These are phyloP conservation scores for Phaethon lepturus DNA, from an alignment of 2,113 vertebrate genomes.

Conservation along the genomic window DNA sequence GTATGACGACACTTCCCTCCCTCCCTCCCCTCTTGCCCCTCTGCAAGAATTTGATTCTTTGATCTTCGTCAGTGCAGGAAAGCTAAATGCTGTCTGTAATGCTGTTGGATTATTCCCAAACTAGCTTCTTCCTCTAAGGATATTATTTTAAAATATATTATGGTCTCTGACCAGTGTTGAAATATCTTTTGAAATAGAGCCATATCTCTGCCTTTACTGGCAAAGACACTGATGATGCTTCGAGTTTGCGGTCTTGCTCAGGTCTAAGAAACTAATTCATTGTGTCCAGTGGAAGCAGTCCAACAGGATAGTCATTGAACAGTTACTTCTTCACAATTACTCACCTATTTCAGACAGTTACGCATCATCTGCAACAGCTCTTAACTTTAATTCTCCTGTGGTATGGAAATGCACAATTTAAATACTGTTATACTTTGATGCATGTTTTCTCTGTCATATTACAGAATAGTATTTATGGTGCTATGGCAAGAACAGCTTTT, in stretches of 20 bases:
- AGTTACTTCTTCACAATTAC: not conserved
- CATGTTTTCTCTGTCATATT: not conserved
- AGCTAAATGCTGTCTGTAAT: not conserved
- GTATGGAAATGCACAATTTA: not conserved
- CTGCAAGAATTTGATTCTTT: not conserved
- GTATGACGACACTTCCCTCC: not conserved
- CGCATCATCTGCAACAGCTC: not conserved
- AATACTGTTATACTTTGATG: not conserved
- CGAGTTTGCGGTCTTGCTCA: not conserved
- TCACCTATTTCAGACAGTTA: not conserved
- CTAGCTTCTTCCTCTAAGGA: not conserved
- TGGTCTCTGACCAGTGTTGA: not conserved
- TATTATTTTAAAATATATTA: not conserved
- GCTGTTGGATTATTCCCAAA: not conserved
- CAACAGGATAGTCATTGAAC: not conserved
- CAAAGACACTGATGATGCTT: not conserved
- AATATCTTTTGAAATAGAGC: not conserved
- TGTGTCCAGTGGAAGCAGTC: not conserved
- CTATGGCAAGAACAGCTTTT: not conserved
- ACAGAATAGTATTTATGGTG: not conserved
- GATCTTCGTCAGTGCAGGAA: not conserved
- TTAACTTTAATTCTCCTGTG: not conserved
- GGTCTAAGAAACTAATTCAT: not conserved
- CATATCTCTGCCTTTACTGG: not conserved
- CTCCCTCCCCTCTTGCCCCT: rapidly evolving